Evolutionary conservation across 2,113 vertebrate species (phyloP), one percentile per base, ranked within the genome.

Genomic region (Oryzias melastigma): DNA sequence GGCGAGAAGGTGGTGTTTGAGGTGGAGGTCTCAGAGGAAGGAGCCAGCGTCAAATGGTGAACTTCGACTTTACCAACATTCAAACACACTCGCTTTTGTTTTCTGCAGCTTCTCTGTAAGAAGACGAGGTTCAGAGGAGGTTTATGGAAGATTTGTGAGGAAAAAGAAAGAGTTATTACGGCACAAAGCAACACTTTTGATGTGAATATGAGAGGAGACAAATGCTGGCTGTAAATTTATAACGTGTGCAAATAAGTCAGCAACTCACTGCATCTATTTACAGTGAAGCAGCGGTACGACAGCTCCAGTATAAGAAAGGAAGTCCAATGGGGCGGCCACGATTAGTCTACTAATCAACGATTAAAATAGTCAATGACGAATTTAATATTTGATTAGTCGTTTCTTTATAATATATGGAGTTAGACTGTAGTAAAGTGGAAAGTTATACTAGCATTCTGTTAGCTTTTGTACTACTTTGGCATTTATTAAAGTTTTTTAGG

Each of bases 21-120:
- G 54, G 92, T 95, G 20, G 95, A 96, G 48, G 95, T 97, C 46
- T 96, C 95, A 0, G 95, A 97, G 56, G 95, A 97, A 10, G 94
- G 94, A 7, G 95, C 94, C 17, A 91, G 82, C 7, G 92, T 96
- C 68, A 94, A 88, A 88, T 97, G 95, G 95, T 95, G 68, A 62
- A 65, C 17, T 5, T 24, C 12, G n/a, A 7, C 13, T 14, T 47
- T 47, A 47, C 19, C n/a, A 19, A 19, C 19, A 19, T 35, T n/a
- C 46, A 47, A 47, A 47, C 19, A 10, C n/a, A 18, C 35, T 35
- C 35, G 8, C 35, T 35, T 35, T 35, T 12, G 35, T 12, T 35
- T 35, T 35, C 35, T 12, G 35, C 35, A 10, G 10, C 35, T 35
- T 35, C 35, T 2, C 3, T 35, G 35, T 35, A 35, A 35, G 8